Base-by-base conservation (phyloP, 23 tunicate genomes). In the Styela plicata region DNA sequence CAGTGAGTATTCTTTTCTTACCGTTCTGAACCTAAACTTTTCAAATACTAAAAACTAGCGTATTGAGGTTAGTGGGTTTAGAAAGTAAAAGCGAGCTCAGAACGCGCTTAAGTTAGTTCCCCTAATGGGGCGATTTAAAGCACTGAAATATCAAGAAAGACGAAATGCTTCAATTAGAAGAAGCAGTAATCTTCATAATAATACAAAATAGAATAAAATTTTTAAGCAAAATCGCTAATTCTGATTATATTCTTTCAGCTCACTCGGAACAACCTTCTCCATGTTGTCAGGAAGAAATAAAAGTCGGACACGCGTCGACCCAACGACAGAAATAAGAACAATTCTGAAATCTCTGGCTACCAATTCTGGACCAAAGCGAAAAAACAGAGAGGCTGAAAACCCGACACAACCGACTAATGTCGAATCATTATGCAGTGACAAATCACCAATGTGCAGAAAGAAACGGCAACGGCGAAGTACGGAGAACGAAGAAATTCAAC, bases 1-100 rank as follows among this genome's bases (percentile, higher is more conserved):
- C 30, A 67, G 71, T 67, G 22, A 67, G 71, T 67, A 27, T 23
- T 22, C n/a, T n/a, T n/a, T n/a, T n/a, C n/a, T n/a, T n/a, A n/a
- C n/a, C n/a, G n/a, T n/a, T n/a, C n/a, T n/a, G n/a, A n/a, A n/a
- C n/a, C n/a, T n/a, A n/a, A n/a, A n/a, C n/a, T n/a, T n/a, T n/a
- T n/a, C n/a, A n/a, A n/a, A n/a, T n/a, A n/a, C n/a, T n/a, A n/a
- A n/a, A n/a, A n/a, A n/a, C n/a, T n/a, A n/a, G n/a, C n/a, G n/a
- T n/a, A n/a, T n/a, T n/a, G n/a, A n/a, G n/a, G n/a, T n/a, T n/a
- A n/a, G n/a, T n/a, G n/a, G n/a, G n/a, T n/a, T n/a, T n/a, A n/a
- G n/a, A n/a, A n/a, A n/a, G n/a, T n/a, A n/a, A n/a, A n/a, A n/a
- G n/a, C n/a, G n/a, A n/a, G n/a, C n/a, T n/a, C n/a, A n/a, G n/a